Percentiles rank a stretch among this genome's conserved stretches.
These are phyloP conservation scores for Lanistes nyassanus DNA, from an alignment of 1,140 invertebrate species.

Conservation along the genomic window DNA sequence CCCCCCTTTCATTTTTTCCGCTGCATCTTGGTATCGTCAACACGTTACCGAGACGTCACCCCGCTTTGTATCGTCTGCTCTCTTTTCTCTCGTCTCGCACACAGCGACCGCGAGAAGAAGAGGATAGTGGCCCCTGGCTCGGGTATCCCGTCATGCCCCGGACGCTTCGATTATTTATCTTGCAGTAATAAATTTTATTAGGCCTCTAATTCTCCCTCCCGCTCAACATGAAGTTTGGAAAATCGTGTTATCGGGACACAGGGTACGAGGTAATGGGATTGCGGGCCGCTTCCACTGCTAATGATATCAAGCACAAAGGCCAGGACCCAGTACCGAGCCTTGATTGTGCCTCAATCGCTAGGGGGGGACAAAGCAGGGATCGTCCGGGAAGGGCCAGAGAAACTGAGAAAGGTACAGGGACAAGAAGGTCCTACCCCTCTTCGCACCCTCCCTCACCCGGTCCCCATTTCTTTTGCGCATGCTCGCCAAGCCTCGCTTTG, in stretches of 20 bases:
- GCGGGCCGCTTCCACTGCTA: conserved; percentile 6
- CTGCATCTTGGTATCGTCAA: too few relatives aligned
- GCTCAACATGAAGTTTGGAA: conserved; percentile 21
- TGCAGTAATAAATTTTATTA: conserved; percentile 34
- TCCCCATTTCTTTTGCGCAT: too few relatives aligned
- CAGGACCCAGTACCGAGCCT: not conserved
- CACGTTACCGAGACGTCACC: too few relatives aligned
- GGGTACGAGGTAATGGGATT: conserved; percentile 22
- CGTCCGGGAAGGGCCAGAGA: not conserved
- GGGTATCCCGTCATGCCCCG: conserved; percentile 5
- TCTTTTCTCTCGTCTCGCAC: too few relatives aligned
- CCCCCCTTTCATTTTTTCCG: too few relatives aligned
- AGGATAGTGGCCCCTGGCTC: too few relatives aligned
- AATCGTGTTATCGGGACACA: conserved; percentile 31
- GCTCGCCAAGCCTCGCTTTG: too few relatives aligned
- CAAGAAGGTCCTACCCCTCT: too few relatives aligned
- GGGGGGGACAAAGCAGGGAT: not conserved
- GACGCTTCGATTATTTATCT: conserved; percentile 34
- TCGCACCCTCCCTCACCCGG: too few relatives aligned
- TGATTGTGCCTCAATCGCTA: conserved; percentile 19
- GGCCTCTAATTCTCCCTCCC: conserved; percentile 33
- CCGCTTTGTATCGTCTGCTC: too few relatives aligned
- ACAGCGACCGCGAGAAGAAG: too few relatives aligned
- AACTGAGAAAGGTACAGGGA: too few relatives aligned
- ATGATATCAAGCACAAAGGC: conserved; percentile 20